phyloP scores from a whole-genome alignment of 2,797 vertebrate genomes.

The Octomys mimax region DNA sequence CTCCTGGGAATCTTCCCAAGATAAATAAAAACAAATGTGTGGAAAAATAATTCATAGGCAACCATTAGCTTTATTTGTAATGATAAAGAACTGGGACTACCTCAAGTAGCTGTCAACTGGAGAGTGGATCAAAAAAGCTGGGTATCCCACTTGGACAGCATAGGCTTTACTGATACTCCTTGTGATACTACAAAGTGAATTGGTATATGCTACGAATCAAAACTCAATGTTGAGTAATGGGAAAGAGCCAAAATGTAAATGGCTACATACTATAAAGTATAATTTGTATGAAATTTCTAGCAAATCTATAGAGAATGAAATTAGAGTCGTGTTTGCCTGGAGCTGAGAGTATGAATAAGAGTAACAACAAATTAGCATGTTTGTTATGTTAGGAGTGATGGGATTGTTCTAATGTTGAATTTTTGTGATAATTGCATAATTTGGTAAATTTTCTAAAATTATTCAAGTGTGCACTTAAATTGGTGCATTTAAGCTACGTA shows the following conservation, averaged over 20 bases:
- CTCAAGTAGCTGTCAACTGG: neutral
- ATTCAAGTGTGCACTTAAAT: neutral
- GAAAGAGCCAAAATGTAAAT: neutral
- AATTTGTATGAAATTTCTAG: neutral
- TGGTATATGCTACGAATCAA: neutral
- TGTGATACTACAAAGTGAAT: neutral
- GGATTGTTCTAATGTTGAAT: neutral
- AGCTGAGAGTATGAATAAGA: rapidly evolving
- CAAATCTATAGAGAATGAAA: neutral
- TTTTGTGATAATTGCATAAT: neutral
- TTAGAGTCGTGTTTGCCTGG: neutral
- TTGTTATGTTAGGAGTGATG: neutral
- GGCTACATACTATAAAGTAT: neutral
- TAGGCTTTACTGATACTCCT: neutral
- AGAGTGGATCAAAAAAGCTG: neutral
- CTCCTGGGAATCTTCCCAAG: neutral
- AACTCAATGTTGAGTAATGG: neutral
- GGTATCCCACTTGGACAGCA: neutral
- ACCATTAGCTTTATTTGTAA: neutral
- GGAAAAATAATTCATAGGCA: neutral
- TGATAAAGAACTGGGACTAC: neutral
- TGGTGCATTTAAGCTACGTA: neutral
- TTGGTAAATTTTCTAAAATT: neutral
- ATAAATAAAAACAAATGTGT: neutral
- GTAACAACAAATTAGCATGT: neutral